Base-by-base conservation (phyloP, 2,888 invertebrate genomes). In the Lobophora halterata region DNA sequence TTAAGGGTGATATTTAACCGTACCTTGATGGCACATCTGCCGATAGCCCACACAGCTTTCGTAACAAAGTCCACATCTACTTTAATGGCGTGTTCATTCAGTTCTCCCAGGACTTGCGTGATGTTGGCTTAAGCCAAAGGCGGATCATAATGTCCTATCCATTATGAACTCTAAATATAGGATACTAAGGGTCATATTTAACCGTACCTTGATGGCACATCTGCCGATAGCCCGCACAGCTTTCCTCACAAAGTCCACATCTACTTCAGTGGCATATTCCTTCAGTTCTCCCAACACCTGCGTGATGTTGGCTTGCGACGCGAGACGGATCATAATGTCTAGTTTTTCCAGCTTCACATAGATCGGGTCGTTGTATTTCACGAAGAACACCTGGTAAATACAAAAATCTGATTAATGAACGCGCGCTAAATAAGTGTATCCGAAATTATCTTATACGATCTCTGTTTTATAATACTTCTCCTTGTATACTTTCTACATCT, bases 81-180 rank as follows among this genome's bases (percentile, higher is more conserved):
- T 73, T 99, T 99, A 0, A 99, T 99, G 5, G 99, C 99, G 71
- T 99, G 95, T 75, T 99, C 99, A 82, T 99, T 99, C 21, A 99
- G 88, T 76, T 99, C 99, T 20, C 98, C 98, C 13, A 99, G 89
- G 31, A 98, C 98, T 79, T 99, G 99, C 1, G 98, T 96, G 61
- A 99, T 99, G 79, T 99, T 99, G 7, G 96, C 94, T 77, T 99
- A 98, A 24, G 97, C 97, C 7, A 99, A 55, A 99, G 88, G 7
- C 99, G 93, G 64, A 99, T 99, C 99, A 99, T 99, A 39, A 99
- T 99, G 75, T 99, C 99, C 61, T n/a, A n/a, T n/a, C n/a, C n/a
- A n/a, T n/a, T n/a, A n/a, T n/a, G n/a, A n/a, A n/a, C n/a, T n/a
- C n/a, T n/a, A n/a, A n/a, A n/a, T n/a, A n/a, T n/a, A n/a, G n/a